Evolutionary conservation across 2,888 invertebrate species (phyloP), one percentile per base, ranked within the genome.

Genomic region (Oligia strigilis): DNA sequence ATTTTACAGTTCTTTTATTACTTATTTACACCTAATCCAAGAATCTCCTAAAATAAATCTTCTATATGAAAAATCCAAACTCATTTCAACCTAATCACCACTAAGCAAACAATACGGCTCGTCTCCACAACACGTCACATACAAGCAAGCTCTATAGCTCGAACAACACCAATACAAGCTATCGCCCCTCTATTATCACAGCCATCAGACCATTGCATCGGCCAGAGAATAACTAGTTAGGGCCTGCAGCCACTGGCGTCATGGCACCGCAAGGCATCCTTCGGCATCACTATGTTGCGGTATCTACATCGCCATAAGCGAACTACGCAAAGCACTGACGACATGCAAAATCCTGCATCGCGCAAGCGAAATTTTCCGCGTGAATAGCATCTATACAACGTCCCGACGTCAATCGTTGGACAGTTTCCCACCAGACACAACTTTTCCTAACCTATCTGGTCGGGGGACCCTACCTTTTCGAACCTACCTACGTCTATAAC

Each of bases 141-240:
- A 60, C 29, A 60, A 40, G 3, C 13, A 49, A 64, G 19, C 29
- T 58, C 55, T 52, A 13, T 19, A 73, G 8, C 19, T 3, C 23
- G 36, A 75, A 46, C 55, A 69, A 17, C 46, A 55, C 29, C 40
- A 80, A 75, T 66, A 49, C 29, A 49, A 55, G 75, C 62, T 80
- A 69, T 67, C 13, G 58, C 49, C 1, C 11, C 11, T 8, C 62
- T 72, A 79, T 75, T 75, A 83, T 80, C 14, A 58, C 19, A 40
- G 40, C n/a, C 29, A 73, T 70, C 62, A 64, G 67, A 60, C 69
- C 64, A 75, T 58, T 52, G 46, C 64, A 75, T 58, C 52, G 29
- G 58, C n/a, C 3, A 46, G n/a, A 60, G 72, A 83, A 77, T 71
- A 71, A 76, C 77, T 62, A 72, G 64, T 60, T 58, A 65, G 29